Evolutionary conservation across 1,140 invertebrate genomes (phyloP), one percentile per base, ranked within the genome.

Genomic region (Nasonia giraulti): DNA sequence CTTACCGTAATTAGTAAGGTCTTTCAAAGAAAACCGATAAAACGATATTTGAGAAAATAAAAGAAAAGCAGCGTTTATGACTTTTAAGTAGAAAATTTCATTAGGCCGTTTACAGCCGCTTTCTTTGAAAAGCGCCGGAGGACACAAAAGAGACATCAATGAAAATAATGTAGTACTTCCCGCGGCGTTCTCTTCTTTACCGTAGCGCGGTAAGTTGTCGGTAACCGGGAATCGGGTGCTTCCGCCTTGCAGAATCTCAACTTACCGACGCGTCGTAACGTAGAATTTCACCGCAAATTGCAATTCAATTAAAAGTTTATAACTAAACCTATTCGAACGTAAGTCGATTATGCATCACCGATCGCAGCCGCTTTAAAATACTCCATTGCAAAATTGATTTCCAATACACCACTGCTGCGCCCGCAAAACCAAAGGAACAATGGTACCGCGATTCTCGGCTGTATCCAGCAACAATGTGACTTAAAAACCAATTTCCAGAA

Each of bases 131-230:
- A n/a, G 20, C 55, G 17, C 17, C 17, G 37, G 27, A 27, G 7
- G 20, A 14, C n/a, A 40, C 20, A 44, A 74, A 74, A 74, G 31
- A 74, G 27, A 62, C 55, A 20, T 62, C 55, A n/a, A 20, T 20
- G 55, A n/a, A 62, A 62, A 62, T n/a, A 62, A 62, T 20, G n/a
- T 5, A 20, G 55, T 62, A 62, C 55, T 62, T 62, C n/a, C 20
- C 23, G 40, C 12, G 14, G 10, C 23, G 44, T n/a, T 74, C 33
- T 23, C 80, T 75, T 74, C 80, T 82, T 82, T 82, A 82, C 20
- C 71, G 7, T 55, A 17, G 44, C 5, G 8, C 7, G 31, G 31
- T 75, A 55, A 73, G 4, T 81, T 81, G 4, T 27, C 40, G 68
- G 17, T n/a, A 11, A 27, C 71, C 23, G 80, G 20, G 33, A 81